Base-by-base conservation (phyloP, 2,113 vertebrate genomes). In the Psammodynastes pulverulentus region DNA sequence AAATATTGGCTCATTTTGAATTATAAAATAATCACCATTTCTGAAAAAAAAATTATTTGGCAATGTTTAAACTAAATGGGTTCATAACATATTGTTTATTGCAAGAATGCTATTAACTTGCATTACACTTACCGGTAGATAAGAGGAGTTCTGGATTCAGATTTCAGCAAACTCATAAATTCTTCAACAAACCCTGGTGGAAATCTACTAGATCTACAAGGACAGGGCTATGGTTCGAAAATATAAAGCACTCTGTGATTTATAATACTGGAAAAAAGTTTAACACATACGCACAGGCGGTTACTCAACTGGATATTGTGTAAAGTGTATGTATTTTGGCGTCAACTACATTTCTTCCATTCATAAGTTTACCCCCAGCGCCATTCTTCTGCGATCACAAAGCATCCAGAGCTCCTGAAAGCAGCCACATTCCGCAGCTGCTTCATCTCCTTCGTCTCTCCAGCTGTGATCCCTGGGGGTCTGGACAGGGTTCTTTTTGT, bases 301-400 rank as follows among this genome's bases (percentile, higher is more conserved):
- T 90, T 94, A 48, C 86, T 54, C 88, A 95, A 94, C 94, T 94
- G 95, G 94, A 87, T 72, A 91, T 92, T 91, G 90, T 89, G 12
- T 88, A 52, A 96, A 96, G 94, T 94, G 29, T 93, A 51, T 87
- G 79, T 92, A 94, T 91, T 92, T 94, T 23, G 89, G 91, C 90
- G 90, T 95, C 93, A 94, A 62, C 96, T 96, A 86, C 93, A 95
- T 96, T 95, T 90, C 94, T 91, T 91, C 89, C 96, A 97, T 97
- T 95, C 96, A 98, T 97, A 97, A 97, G 97, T 97, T 98, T 97
- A 97, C 97, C 97, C 97, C 97, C 97, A 96, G 94, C 95, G 94
- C 49, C 92, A 96, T 97, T 96, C 96, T 95, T 97, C 96, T 96
- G 94, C 95, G 95, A 96, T 96, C 92, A 86, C 46, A 96, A 94